Conservation (phyloP, 2,113 vertebrate genomes). For the Epinephelus lanceolatus region DNA sequence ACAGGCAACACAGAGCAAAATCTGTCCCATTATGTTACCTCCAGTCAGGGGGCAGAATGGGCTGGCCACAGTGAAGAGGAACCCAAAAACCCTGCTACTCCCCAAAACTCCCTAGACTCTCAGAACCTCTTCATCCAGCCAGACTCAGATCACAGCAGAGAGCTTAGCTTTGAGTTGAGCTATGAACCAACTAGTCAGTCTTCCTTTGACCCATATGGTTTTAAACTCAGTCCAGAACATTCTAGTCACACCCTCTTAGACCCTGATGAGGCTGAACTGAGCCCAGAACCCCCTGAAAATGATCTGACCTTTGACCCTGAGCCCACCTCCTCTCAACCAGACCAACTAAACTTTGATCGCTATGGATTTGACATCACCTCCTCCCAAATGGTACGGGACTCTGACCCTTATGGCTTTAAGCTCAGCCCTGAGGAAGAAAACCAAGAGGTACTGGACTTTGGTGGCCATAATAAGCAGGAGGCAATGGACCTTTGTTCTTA, state of each 20-base stretch:
- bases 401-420: conserved; percentile 80
- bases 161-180: conserved; percentile 66
- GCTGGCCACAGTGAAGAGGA: conserved; percentile 7
- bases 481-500: conserved; percentile 29
- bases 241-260: conserved; percentile 75
- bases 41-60: conserved; percentile 6
- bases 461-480: conserved; percentile 48
- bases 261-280: conserved; percentile 73
- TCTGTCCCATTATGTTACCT: not conserved
- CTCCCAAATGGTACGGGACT: conserved; percentile 53
- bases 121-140: conserved; percentile 30
- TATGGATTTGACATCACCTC: conserved; percentile 65
- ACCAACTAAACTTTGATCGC: conserved; percentile 51
- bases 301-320: conserved; percentile 59
- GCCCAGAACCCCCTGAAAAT: conserved; percentile 60
- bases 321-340: conserved; percentile 39
- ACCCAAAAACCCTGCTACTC: not conserved
- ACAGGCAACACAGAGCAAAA: not conserved
- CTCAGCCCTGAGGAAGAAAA: conserved; percentile 76
- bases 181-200: conserved; percentile 68
- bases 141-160: conserved; percentile 42
- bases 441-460: conserved; percentile 67
- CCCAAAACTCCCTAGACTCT: conserved; percentile 42
- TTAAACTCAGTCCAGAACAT: conserved; percentile 84
- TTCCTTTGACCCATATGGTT: conserved; percentile 81